phyloP scores from a whole-genome alignment of 2,113 vertebrate species.

The Zingel zingel region DNA sequence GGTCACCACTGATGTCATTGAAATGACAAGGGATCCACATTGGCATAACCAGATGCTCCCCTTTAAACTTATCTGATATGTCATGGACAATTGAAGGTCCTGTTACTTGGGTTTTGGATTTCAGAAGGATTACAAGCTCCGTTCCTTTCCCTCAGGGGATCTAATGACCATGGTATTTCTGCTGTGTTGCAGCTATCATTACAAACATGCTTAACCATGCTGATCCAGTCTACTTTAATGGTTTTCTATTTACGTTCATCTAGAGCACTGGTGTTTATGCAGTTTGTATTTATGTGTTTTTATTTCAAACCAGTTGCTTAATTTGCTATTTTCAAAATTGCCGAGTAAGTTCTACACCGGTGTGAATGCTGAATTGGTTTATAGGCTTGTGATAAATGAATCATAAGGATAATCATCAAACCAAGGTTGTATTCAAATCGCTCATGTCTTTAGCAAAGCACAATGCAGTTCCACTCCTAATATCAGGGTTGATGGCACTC shows the following conservation, averaged over 20 bases:
- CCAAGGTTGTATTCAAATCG: not conserved
- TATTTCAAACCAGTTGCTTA: not conserved
- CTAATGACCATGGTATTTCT: slow-evolving; percentile 19
- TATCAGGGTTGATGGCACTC: not conserved
- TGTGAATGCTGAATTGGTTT: not conserved
- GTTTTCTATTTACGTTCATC: not conserved
- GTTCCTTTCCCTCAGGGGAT: slow-evolving; percentile 16
- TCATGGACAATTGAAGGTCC: slow-evolving; percentile 41
- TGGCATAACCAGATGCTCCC: slow-evolving; percentile 26
- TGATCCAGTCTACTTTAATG: not conserved
- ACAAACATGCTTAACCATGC: not conserved
- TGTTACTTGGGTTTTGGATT: slow-evolving; percentile 41
- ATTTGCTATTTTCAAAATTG: not conserved
- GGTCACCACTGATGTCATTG: slow-evolving; percentile 22
- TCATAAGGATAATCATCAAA: not conserved
- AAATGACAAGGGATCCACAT: slow-evolving; percentile 14
- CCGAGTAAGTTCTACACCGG: not conserved
- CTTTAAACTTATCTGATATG: slow-evolving; percentile 21
- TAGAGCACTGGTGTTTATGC: not conserved
- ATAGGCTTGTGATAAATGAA: not conserved
- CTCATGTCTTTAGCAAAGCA: slow-evolving; percentile 1
- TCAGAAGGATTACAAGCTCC: slow-evolving; percentile 33
- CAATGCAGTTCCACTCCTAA: not conserved
- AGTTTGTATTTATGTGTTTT: not conserved
- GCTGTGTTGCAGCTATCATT: slow-evolving; percentile 26